phyloP scores from a whole-genome alignment of 2,888 invertebrate genomes.

The Teleogryllus oceanicus region DNA sequence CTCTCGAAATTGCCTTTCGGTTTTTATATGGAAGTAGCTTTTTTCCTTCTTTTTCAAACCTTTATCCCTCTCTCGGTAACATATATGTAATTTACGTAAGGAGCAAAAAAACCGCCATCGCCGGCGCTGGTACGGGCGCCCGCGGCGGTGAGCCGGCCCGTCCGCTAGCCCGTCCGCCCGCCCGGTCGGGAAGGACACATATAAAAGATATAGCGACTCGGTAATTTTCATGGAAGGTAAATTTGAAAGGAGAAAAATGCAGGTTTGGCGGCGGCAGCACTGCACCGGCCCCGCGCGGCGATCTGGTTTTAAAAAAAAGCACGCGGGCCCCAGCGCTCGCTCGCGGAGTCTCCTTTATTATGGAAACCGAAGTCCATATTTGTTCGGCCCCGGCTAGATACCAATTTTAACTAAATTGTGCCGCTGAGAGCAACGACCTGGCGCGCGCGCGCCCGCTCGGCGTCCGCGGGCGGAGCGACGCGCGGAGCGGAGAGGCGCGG shows the following conservation, averaged over 20 bases:
- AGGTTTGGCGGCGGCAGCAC: background rate
- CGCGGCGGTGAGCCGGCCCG: background rate
- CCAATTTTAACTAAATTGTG: constrained; percentile 9
- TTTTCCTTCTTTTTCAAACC: constrained; percentile 2
- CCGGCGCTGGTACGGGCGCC: background rate
- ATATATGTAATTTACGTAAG: constrained; percentile 18
- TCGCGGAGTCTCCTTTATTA: constrained; percentile 9
- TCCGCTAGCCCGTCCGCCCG: too few relatives aligned
- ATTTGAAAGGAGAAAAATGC: constrained; percentile 18
- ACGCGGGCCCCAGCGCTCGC: background rate
- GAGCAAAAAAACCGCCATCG: constrained; percentile 7
- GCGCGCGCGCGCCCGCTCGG: background rate
- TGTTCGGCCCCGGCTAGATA: constrained; percentile 3
- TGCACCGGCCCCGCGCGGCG: background rate
- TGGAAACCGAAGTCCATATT: constrained; percentile 7
- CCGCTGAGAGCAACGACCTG: background rate
- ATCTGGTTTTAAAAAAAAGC: constrained; percentile 6
- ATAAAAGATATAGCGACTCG: constrained; percentile 18
- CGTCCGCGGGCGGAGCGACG: background rate
- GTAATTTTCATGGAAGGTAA: constrained; percentile 18
- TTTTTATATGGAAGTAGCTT: constrained; percentile 4
- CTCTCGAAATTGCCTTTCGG: constrained; percentile 18
- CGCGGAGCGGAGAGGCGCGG: background rate
- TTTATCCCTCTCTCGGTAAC: constrained; percentile 18
- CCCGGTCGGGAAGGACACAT: background rate